Base-by-base conservation (phyloP, 2,888 invertebrate species). In the Andrena dorsata region DNA sequence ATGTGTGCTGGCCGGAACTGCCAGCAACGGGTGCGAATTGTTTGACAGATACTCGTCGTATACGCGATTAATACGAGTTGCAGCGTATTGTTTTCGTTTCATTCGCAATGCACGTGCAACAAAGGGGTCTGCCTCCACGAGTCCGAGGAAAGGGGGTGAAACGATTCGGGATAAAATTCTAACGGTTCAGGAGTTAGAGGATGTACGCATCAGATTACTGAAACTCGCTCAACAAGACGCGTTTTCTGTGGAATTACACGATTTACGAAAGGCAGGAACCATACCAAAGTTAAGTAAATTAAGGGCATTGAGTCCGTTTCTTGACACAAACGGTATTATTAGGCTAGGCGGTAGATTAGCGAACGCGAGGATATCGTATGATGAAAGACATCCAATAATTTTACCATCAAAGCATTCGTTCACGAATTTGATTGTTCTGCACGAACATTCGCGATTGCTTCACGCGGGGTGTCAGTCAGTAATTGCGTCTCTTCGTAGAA, bases 301-400 rank as follows among this genome's bases (percentile, higher is more conserved):
- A 0, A 20, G 20, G 0, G 0, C 63, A 0, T 13, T 70, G 0
- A 13, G n/a, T 0, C 63, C 63, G 0, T 70, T 76, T 1, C 8
- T 69, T 0, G 70, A 76, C 8, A 32, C 1, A n/a, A 13, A 41
- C 13, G 7, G 70, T n/a, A 32, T 2, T 76, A 0, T 5, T 70
- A 3, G 53, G 63, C 8, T 56, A 2, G 76, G 69, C 2, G 68
- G 61, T 2, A 32, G 75, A 0, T 5, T 75, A 0, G 23, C n/a
- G 1, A 61, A 61, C 6, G 47, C 61, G 0, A 0, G 0, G 0
- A 1, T 75, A 0, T 6, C 68, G 2, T 76, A 20, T 6, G 10
- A 13, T 0, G 28, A 69, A 0, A 69, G 64, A 16, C 63, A 82
- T 7, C 72, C 66, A 1, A 77, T 71, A 13, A 41, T 41, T 0